Evolutionary conservation across 1,140 invertebrate species (phyloP).

Genomic region (Drosophila teissieri): DNA sequence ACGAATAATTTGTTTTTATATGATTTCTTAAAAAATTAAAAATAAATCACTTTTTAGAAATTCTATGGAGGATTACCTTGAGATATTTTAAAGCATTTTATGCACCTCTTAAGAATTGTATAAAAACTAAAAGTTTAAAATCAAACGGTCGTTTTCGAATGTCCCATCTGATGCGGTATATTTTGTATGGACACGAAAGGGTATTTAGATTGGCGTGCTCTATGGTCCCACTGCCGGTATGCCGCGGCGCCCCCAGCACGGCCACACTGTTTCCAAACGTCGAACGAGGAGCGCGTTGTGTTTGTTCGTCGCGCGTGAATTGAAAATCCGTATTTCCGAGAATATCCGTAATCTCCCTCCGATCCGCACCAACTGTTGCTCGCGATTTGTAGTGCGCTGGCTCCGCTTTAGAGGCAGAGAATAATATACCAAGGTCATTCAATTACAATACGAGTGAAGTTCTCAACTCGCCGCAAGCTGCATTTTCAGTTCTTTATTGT

Average conservation of each 20-base stretch:
- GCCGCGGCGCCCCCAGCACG: neutral
- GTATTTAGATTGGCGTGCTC: neutral
- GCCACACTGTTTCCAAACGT: constrained; percentile 8
- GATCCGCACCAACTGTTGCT: constrained; percentile 37
- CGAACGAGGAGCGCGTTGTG: constrained; percentile 18
- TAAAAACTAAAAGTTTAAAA: neutral
- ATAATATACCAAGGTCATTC: neutral
- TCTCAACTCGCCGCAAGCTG: constrained; percentile 26
- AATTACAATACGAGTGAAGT: constrained; percentile 12
- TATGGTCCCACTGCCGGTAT: neutral
- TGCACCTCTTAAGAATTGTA: neutral
- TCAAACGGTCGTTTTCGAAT: neutral
- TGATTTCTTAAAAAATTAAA: too few species aligned
- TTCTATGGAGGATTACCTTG: too few species aligned
- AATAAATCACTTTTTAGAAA: too few species aligned
- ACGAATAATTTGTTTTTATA: too few species aligned
- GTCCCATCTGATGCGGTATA: neutral
- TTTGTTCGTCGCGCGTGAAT: constrained; percentile 44
- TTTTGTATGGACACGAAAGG: neutral
- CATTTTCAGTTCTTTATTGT: constrained; percentile 11
- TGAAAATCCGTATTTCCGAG: constrained; percentile 28
- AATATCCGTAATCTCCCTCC: constrained; percentile 4
- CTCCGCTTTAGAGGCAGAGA: neutral
- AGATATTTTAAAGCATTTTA: neutral
- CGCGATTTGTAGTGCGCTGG: neutral